Evolutionary conservation across 1,140 invertebrate species (phyloP), one percentile per base, ranked within the genome.

Genomic region (Drosophila parvula): DNA sequence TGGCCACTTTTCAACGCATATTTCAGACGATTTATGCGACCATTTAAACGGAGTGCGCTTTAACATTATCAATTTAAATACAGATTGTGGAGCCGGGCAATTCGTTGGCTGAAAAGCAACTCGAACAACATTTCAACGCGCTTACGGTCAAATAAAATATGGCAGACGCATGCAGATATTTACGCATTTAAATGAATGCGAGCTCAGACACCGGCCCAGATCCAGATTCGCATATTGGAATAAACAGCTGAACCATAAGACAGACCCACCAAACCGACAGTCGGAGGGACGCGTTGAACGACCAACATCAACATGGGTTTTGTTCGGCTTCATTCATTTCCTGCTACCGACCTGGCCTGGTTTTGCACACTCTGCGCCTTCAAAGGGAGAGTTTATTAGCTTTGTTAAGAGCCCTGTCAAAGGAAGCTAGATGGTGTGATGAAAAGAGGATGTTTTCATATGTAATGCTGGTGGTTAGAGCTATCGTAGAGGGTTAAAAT

Each of bases 121-220:
- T 70, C 69, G 75, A 59, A 64, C 79, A 78, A 75, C 80, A 78
- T 82, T 82, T 82, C 79, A 83, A 79, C 81, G 81, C 75, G 80
- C 81, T 81, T 83, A 83, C 71, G 81, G 76, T 79, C 76, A 74
- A 83, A 83, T 83, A 81, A 83, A 79, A 83, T 79, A 83, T 83
- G 81, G 82, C 81, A 70, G 77, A 79, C 81, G 59, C 58, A 79
- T 76, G 71, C 80, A 79, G 76, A 83, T 83, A 83, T 83, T 83
- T 83, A 83, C 81, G 80, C 81, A 83, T 83, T 83, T 83, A 83
- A 83, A 83, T 83, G 79, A 83, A 83, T 83, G 68, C 79, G 51
- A 45, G 62, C 32, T 38, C 38, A 41, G 32, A 50, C 36, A 27
- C 36, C 30, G 34, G 50, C 28, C 40, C 65, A 55, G 38, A 73